Conservation (phyloP, 2,113 vertebrate genomes). For the Ceuthmochares aereus region DNA sequence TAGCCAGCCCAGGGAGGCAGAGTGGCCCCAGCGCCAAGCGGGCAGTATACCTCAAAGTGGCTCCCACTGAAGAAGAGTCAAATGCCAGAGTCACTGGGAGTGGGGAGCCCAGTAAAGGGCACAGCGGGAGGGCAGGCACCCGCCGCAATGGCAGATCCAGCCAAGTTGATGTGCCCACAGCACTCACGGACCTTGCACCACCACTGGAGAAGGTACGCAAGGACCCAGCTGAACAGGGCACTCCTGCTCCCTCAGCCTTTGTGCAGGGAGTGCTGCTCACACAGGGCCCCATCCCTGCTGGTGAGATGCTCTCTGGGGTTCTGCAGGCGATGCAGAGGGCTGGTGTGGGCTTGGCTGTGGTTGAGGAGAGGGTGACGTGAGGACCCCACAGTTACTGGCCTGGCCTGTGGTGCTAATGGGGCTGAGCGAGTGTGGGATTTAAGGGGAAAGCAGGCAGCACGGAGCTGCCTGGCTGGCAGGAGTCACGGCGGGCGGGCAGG, state of each 20-base stretch:
- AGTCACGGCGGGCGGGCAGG: neutral
- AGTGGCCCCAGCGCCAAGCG: conserved; percentile 75
- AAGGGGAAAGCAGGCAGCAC: rapidly evolving
- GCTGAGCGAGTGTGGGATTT: neutral
- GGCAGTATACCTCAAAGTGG: conserved; percentile 73
- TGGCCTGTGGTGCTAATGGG: neutral
- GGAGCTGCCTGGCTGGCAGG: neutral
- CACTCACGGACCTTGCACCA: neutral
- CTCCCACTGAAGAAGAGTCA: conserved; percentile 54
- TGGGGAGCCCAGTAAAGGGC: conserved; percentile 18
- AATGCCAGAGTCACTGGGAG: conserved; percentile 45
- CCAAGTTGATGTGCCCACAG: neutral
- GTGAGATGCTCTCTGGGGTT: rapidly evolving
- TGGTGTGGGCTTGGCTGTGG: neutral
- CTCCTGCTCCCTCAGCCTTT: neutral
- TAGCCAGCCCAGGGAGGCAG: conserved; percentile 67
- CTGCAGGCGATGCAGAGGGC: neutral
- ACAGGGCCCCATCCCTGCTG: rapidly evolving
- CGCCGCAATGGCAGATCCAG: conserved; percentile 33
- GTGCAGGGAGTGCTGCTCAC: neutral
- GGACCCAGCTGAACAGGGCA: neutral
- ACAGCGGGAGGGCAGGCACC: neutral
- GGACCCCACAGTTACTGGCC: neutral
- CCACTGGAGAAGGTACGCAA: conserved; percentile 43
- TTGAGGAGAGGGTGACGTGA: neutral